Evolutionary conservation across 2,113 vertebrate genomes (phyloP), one percentile per base, ranked within the genome.

Genomic region (Cynopterus brachyotis): DNA sequence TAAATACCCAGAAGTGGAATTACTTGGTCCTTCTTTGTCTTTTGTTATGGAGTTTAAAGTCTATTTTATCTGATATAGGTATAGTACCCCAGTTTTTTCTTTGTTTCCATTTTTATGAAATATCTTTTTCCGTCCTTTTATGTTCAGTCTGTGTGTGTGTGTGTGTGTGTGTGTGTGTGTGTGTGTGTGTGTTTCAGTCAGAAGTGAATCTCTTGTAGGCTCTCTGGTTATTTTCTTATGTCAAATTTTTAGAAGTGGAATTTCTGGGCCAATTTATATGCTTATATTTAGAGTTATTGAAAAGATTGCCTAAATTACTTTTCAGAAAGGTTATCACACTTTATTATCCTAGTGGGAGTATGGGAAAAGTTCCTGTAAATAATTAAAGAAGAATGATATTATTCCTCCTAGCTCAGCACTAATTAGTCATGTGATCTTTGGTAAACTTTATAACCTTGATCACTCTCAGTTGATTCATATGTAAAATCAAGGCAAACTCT

Each of bases 231-330:
- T 75, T 47, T 59, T 93, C 81, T 81, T 42, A 42, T 9, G 30
- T 42, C 35, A 60, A 88, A 81, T 89, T 96, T 57, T 89, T 85
- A 73, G 69, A 76, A 70, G 26, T 72, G 35, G 59, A 91, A 76
- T 93, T 70, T 95, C 59, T 72, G 66, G 50, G 17, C 67, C 81
- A 89, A 60, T 66, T 81, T 70, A 35, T 35, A 76, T 32, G n/a
- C 22, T 60, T 42, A 7, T 55, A 50, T 89, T 84, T 95, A 89
- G 60, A 5, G 35, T 42, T 50, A 19, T 59, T 70, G 32, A 35
- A 64, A 90, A 86, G 75, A 26, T 45, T n/a, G 69, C 45, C 32
- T 59, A 83, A 79, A 11, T 62, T 47, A 64, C 69, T 92, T 59
- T 78, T 60, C 73, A 26, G 93, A 83, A 87, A 85, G 59, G 0